Evolutionary conservation across 2,888 invertebrate species (phyloP).

Genomic region (Meganola albula): DNA sequence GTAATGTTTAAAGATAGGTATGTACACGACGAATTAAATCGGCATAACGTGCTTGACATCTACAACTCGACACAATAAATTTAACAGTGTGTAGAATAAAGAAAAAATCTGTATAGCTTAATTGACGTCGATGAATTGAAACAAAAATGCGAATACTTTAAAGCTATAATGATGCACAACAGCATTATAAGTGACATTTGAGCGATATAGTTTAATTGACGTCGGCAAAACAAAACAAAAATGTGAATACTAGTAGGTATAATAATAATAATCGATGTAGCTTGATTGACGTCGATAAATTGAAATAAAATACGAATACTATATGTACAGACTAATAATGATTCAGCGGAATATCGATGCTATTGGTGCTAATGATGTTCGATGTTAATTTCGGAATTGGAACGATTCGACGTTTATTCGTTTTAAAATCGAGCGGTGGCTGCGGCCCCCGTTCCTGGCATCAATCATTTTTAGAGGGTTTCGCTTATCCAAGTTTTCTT

Average conservation of each 20-base stretch:
- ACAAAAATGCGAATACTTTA: too few relatives aligned
- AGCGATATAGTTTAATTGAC: constrained; percentile 44
- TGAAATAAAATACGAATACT: constrained; percentile 44
- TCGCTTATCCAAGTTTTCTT: constrained; percentile 76
- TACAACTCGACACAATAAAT: too few relatives aligned
- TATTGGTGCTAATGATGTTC: constrained; percentile 72
- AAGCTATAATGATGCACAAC: too few relatives aligned
- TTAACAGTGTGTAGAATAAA: too few relatives aligned
- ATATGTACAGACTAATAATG: constrained; percentile 58
- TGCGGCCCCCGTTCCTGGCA: constrained; percentile 59
- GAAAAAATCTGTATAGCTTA: too few relatives aligned
- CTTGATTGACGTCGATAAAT: constrained; percentile 54
- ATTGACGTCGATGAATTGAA: too few relatives aligned
- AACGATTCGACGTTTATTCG: constrained; percentile 72
- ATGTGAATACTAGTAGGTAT: too few relatives aligned
- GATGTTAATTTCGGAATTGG: constrained; percentile 67
- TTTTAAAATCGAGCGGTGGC: constrained; percentile 60
- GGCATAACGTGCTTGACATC: too few relatives aligned
- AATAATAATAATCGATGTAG: constrained; percentile 33
- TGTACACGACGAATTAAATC: too few relatives aligned
- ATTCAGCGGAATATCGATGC: constrained; percentile 50
- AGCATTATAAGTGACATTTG: constrained; percentile 37
- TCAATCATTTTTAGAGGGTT: constrained; percentile 79
- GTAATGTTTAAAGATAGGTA: too few relatives aligned
- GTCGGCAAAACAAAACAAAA: too few relatives aligned